Percentiles rank a stretch among this genome's conserved stretches.
Conservation (phyloP, 2,888 invertebrate genomes). For the Julus scandinavius region DNA sequence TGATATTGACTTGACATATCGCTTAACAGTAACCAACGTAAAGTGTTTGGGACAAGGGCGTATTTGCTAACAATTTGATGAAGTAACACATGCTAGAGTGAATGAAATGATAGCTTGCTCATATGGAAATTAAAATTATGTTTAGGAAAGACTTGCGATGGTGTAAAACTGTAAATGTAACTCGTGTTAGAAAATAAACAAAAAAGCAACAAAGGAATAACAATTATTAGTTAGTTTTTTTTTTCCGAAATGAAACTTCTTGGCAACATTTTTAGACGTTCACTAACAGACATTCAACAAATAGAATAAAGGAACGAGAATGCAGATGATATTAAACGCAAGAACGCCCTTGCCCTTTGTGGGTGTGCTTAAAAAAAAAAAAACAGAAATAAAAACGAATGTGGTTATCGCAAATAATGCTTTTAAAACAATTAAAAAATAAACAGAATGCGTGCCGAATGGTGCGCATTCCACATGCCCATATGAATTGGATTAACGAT, state of each 20-base stretch:
- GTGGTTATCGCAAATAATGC: constrained; percentile 24
- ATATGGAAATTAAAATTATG: not conserved
- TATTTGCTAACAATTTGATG: constrained; percentile 20
- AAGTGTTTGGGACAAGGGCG: constrained; percentile 19
- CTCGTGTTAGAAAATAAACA: not conserved
- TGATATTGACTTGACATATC: constrained; percentile 35
- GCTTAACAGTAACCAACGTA: constrained; percentile 20
- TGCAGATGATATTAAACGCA: not conserved
- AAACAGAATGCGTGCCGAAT: not conserved
- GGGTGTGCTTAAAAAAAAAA: not conserved
- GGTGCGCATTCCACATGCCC: constrained; percentile 21
- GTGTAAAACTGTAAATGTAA: not conserved
- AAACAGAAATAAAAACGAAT: constrained; percentile 28
- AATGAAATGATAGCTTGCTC: not conserved
- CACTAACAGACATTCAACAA: not conserved
- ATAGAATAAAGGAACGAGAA: not conserved
- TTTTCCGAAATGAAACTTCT: constrained; percentile 6
- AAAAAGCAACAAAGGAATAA: constrained; percentile 31
- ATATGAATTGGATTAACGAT: constrained; percentile 31
- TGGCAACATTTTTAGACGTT: not conserved
- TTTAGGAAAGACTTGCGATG: not conserved
- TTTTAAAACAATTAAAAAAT: too few species aligned
- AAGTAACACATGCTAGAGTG: not conserved
- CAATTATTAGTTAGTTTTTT: not conserved
- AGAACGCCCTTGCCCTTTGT: constrained; percentile 7